phyloP scores from a whole-genome alignment of 1,140 invertebrate genomes.

The Rhopalosiphum maidis region DNA sequence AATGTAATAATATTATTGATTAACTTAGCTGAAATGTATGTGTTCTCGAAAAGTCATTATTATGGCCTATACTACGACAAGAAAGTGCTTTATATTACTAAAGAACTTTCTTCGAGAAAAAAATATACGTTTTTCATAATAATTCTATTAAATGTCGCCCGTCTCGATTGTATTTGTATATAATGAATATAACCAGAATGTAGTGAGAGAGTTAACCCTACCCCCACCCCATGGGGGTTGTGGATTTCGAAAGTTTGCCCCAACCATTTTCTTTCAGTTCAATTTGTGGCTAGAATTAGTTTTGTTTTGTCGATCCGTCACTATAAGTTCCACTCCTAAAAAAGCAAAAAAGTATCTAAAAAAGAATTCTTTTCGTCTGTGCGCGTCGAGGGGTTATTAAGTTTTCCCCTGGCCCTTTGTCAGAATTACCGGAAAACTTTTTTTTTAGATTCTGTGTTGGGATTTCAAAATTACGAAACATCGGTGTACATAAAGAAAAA shows the following conservation, averaged over 20 bases:
- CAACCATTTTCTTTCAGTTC: slow-evolving; percentile 1
- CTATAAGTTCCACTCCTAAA: slow-evolving; percentile 12
- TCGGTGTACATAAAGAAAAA: slow-evolving; percentile 46
- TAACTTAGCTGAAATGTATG: not conserved
- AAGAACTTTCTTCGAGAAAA: not conserved
- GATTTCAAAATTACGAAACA: slow-evolving; percentile 51
- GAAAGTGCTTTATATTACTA: not conserved
- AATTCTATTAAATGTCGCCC: slow-evolving; percentile 23
- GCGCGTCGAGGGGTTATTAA: slow-evolving; percentile 47
- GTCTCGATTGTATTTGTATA: not conserved
- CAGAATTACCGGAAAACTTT: slow-evolving; percentile 47
- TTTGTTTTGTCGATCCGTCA: slow-evolving; percentile 47
- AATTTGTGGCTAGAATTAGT: slow-evolving; percentile 40
- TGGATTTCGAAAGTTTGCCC: not conserved
- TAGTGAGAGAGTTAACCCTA: not conserved
- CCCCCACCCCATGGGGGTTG: not conserved
- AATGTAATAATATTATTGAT: not conserved
- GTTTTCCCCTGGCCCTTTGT: slow-evolving; percentile 32
- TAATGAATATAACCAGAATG: slow-evolving; percentile 12
- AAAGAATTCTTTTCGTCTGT: slow-evolving; percentile 43
- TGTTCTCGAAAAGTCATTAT: not conserved
- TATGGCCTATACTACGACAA: not conserved
- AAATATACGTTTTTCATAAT: slow-evolving; percentile 20
- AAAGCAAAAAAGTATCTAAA: slow-evolving; percentile 32
- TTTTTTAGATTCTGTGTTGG: slow-evolving; percentile 34